Evolutionary conservation across 2,797 vertebrate genomes (phyloP).

Genomic region (Poeciliopsis gracilis): DNA sequence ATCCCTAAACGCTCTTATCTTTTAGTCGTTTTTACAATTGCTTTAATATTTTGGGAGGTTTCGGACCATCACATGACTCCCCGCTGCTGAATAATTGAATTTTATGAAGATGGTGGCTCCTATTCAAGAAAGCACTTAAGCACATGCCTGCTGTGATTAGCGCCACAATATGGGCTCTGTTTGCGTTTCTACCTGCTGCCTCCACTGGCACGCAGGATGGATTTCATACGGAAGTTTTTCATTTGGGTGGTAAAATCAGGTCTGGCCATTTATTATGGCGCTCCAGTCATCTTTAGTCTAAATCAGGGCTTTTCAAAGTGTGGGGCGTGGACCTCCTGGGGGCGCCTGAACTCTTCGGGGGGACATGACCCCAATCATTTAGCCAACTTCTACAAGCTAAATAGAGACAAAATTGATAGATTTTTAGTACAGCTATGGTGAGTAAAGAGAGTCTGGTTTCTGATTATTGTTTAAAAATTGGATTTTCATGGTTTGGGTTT

Average conservation of each 20-base stretch:
- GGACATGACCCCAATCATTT: no score
- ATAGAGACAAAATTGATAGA: no score
- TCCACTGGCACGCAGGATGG: neutral
- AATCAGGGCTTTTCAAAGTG: neutral
- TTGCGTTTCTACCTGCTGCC: constrained; percentile 37
- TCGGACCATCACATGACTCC: constrained; percentile 74
- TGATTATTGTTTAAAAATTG: no score
- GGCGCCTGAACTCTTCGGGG: no score
- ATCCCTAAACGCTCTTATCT: neutral
- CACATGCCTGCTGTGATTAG: constrained; percentile 82
- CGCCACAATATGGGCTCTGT: constrained; percentile 77
- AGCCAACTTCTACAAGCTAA: no score
- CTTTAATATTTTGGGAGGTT: constrained; percentile 19
- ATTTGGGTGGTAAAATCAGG: no score
- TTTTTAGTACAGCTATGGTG: no score
- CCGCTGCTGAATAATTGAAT: constrained; percentile 67
- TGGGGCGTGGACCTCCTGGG: no score
- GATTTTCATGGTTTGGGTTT: no score
- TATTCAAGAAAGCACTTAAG: constrained; percentile 69
- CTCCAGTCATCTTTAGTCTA: neutral
- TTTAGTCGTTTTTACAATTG: constrained; percentile 10
- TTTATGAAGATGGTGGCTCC: constrained; percentile 69
- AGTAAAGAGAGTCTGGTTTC: no score
- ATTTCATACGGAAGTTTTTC: neutral
- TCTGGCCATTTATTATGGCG: neutral